Conservation (phyloP, 2,797 vertebrate species). For the Harpagifer antarcticus region DNA sequence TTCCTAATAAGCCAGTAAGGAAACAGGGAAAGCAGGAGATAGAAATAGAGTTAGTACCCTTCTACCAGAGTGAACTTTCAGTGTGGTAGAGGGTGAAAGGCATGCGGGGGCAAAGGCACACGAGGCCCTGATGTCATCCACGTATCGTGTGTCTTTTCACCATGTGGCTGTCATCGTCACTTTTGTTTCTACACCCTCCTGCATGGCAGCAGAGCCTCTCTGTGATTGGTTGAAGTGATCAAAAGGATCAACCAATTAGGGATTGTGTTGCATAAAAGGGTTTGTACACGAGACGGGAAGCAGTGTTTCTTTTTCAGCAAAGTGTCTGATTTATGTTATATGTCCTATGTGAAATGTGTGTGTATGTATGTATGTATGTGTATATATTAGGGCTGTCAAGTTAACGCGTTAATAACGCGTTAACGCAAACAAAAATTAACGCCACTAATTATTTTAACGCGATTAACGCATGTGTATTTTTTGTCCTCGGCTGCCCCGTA, state of each 20-base stretch:
- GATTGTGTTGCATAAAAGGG: conserved; percentile 25
- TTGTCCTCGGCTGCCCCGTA: too few species aligned
- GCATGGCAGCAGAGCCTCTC: conserved; percentile 45
- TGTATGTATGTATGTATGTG: too few species aligned
- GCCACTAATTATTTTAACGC: too few species aligned
- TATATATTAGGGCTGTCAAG: too few species aligned
- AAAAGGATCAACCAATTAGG: conserved; percentile 40
- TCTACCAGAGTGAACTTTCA: conserved; percentile 36
- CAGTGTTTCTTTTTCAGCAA: conserved; percentile 18
- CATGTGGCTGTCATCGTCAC: conserved; percentile 32
- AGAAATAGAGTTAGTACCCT: conserved; percentile 10
- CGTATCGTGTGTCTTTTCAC: conserved; percentile 40
- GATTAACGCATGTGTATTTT: too few species aligned
- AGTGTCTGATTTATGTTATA: neutral
- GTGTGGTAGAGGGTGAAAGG: conserved; percentile 21
- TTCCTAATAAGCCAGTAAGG: conserved; percentile 24
- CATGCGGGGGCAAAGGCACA: conserved; percentile 29
- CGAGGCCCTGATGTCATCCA: conserved; percentile 20
- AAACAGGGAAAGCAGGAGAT: conserved; percentile 6
- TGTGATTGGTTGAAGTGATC: conserved; percentile 42
- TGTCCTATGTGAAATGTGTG: neutral
- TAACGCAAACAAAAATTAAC: too few species aligned
- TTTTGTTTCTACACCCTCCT: conserved; percentile 53
- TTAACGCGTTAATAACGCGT: too few species aligned
- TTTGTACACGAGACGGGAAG: conserved; percentile 27